Evolutionary conservation across 2,113 vertebrate genomes (phyloP), one percentile per base, ranked within the genome.

Genomic region (Morone saxatilis): DNA sequence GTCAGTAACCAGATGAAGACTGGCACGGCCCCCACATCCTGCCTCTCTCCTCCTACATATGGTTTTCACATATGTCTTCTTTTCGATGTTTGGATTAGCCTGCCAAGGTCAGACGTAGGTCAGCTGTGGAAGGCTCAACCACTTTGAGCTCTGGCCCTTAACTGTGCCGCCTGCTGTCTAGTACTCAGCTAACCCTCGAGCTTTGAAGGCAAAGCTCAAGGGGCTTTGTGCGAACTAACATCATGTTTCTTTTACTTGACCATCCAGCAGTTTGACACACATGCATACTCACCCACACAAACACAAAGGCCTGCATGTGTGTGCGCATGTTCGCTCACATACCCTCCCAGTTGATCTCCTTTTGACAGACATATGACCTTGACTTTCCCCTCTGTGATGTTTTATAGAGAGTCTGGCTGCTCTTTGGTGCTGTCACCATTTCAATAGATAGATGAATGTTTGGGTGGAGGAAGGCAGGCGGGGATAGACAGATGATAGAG

Each of bases 361-460:
- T 83, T 85, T 92, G 92, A 94, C 88, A 83, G 91, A 90, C 89
- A 71, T 68, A 66, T 86, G 91, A 93, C 94, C 94, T 92, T 90
- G 89, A 81, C 86, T 84, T 86, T 84, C 87, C 91, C 88, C 81
- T 89, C 80, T 80, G 56, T 72, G 86, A 73, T 90, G 81, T 81
- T 83, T 88, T 81, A 73, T 75, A 10, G 81, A 43, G 68, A 82
- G 78, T 19, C 54, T 19, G 68, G 51, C 74, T 81, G 78, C 80
- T 93, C 89, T 93, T 88, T 84, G 86, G 71, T 76, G 87, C 91
- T 89, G 93, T 93, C 93, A 86, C 68, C 31, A 3, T 89, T 75
- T 84, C 78, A 92, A 91, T 83, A 86, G 89, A 89, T 71, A 75
- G 90, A 94, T 91, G 86, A 82, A 92, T 89, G 88, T 90, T 87